Base-by-base conservation (phyloP, 1,140 invertebrate genomes). In the Daktulosphaira vitifoliae region DNA sequence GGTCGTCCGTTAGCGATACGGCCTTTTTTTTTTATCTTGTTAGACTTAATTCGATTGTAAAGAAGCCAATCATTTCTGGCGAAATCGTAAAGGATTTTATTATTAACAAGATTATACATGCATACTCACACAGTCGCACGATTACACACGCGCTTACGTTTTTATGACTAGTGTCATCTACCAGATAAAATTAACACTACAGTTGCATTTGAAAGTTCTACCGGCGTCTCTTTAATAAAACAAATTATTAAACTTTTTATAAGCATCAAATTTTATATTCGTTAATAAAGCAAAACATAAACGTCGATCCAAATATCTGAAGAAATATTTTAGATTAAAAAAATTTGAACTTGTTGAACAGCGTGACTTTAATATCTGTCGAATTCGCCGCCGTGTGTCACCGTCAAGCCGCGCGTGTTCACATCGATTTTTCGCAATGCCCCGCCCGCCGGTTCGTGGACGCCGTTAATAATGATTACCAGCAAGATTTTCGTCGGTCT, bases 21-120 rank as follows among this genome's bases (percentile, higher is more conserved):
- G 25, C 39, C 42, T 16, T 1, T 33, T 33, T n/a, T n/a, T n/a
- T 6, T 62, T 62, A 62, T 62, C 56, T 39, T 46, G 42, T 62
- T 62, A 62, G 25, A 33, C 16, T 62, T 62, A 59, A 59, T 48
- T 48, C 42, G 13, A 29, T 48, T 62, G 26, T 33, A 48, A 46
- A 48, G 56, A 62, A 62, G 56, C 56, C 56, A 48, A 48, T 62
- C 56, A 62, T 62, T 46, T 33, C 25, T 48, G 42, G 29, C 56
- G 20, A 46, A 25, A 48, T 13, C 26, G 42, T 39, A 62, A 22
- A 23, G 51, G 39, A 16, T 48, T 48, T 46, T 33, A 26, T 59
- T 44, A 33, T 62, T 62, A 62, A 62, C 56, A 16, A 62, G 56
- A 62, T 62, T 62, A 62, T 33, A 33, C 23, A 59, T 26, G 39